Percentiles rank a stretch among this genome's conserved stretches.
Evolutionary conservation across 2,888 invertebrate species (phyloP).

Genomic region (Rhimphoctona megacephalus): DNA sequence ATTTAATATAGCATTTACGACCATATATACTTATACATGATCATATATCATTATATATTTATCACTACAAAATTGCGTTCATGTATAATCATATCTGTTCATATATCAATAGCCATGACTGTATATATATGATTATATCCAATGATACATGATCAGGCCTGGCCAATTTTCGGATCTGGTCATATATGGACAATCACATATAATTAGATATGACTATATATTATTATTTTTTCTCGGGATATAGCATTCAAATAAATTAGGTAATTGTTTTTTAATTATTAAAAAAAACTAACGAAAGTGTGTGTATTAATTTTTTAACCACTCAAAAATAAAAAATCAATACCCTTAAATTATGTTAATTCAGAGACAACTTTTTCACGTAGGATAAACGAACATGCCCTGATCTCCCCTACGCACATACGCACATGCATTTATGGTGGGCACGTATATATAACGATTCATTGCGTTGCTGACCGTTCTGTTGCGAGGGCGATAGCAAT

Average conservation of each 20-base stretch:
- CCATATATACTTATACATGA: too few species aligned
- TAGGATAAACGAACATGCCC: background rate
- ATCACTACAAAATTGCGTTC: too few species aligned
- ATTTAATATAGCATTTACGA: too few species aligned
- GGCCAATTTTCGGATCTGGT: too few species aligned
- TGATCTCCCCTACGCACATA: background rate
- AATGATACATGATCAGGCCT: too few species aligned
- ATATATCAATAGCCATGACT: too few species aligned
- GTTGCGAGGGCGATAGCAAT: slow-evolving; percentile 70
- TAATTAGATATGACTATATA: too few species aligned
- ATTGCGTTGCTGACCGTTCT: slow-evolving; percentile 57
- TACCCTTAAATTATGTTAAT: background rate
- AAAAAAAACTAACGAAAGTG: background rate
- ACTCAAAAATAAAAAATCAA: background rate
- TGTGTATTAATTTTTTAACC: background rate
- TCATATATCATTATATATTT: too few species aligned
- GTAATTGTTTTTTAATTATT: background rate
- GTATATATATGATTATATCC: too few species aligned
- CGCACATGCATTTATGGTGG: slow-evolving; percentile 16
- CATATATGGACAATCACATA: too few species aligned
- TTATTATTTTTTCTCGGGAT: too few species aligned
- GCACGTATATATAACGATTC: slow-evolving; percentile 32
- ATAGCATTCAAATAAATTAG: background rate
- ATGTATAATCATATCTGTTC: too few species aligned
- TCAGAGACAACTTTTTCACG: background rate